These are phyloP conservation scores for Poeciliopsis retropinna DNA, from an alignment of 2,113 vertebrate species.

Conservation along the genomic window DNA sequence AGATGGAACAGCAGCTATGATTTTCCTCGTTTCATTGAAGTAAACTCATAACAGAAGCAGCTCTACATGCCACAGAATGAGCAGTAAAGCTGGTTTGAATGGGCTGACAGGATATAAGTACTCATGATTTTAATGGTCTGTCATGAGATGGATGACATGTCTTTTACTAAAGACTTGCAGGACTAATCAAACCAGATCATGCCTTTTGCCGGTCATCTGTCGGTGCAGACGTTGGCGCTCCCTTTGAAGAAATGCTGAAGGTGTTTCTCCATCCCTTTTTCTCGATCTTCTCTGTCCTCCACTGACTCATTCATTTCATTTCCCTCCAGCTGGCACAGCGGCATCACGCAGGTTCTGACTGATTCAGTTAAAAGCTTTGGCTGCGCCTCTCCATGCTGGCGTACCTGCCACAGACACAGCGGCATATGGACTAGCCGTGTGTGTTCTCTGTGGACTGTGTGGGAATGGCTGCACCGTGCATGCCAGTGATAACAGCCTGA, in stretches of 20 bases:
- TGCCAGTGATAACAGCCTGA: constrained; percentile 39
- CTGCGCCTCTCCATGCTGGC: constrained; percentile 21
- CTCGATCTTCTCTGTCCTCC: constrained; percentile 6
- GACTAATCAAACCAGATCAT: not conserved
- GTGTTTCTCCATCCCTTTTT: constrained; percentile 25
- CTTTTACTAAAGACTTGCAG: not conserved
- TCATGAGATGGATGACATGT: not conserved
- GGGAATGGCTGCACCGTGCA: constrained; percentile 19
- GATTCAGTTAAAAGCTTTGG: constrained; percentile 54
- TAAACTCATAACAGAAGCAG: too few species aligned
- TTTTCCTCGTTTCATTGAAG: too few species aligned
- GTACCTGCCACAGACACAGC: constrained; percentile 10
- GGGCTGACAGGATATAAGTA: not conserved
- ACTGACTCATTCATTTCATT: constrained; percentile 37
- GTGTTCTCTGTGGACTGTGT: constrained; percentile 17
- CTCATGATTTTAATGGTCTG: not conserved
- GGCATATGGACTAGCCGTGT: constrained; percentile 26
- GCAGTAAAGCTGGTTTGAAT: not conserved
- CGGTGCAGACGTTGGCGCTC: constrained; percentile 18
- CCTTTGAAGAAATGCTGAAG: constrained; percentile 22
- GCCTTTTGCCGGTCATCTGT: not conserved
- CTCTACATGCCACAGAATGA: too few species aligned
- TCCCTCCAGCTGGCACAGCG: constrained; percentile 34
- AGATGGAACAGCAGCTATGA: too few species aligned
- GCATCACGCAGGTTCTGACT: constrained; percentile 39